phyloP scores from a whole-genome alignment of 2,888 invertebrate species.

The Eledona agricola region DNA sequence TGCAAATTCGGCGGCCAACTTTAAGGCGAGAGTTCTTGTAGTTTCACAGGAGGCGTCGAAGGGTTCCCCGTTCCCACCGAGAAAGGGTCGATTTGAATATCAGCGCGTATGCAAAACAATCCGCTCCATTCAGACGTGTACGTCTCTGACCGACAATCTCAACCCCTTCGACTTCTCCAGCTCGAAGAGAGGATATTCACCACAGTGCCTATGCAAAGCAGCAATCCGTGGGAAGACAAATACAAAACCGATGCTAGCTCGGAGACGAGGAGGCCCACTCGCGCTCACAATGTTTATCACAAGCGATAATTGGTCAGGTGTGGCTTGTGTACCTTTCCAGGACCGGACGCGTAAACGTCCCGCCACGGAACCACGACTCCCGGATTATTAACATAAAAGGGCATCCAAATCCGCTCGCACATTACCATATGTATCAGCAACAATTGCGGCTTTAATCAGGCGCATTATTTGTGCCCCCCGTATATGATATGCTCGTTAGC shows the following conservation, averaged over 20 bases:
- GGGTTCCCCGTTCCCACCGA: conserved; percentile 19
- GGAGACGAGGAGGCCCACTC: conserved; percentile 47
- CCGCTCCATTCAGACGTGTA: conserved; percentile 34
- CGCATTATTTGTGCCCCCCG: conserved; percentile 40
- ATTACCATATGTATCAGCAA: conserved; percentile 37
- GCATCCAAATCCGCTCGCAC: background rate
- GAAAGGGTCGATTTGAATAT: conserved; percentile 31
- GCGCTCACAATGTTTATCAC: conserved; percentile 50
- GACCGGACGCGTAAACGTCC: conserved; percentile 17
- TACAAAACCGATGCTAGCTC: conserved; percentile 29
- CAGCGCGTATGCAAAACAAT: conserved; percentile 37
- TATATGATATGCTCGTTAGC: conserved; percentile 26
- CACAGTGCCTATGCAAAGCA: conserved; percentile 37
- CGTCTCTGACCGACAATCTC: conserved; percentile 20
- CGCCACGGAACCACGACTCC: background rate
- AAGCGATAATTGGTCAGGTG: conserved; percentile 55
- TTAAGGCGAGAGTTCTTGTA: conserved; percentile 18
- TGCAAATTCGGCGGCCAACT: conserved; percentile 14
- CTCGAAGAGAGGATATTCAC: conserved; percentile 19
- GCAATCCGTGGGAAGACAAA: conserved; percentile 39
- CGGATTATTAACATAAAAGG: background rate
- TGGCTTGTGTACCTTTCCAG: conserved; percentile 42
- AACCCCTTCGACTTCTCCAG: conserved; percentile 36
- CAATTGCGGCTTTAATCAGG: conserved; percentile 40
- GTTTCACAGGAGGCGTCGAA: conserved; percentile 8